phyloP scores from a whole-genome alignment of 2,113 vertebrate genomes.

The Symphodus melops region DNA sequence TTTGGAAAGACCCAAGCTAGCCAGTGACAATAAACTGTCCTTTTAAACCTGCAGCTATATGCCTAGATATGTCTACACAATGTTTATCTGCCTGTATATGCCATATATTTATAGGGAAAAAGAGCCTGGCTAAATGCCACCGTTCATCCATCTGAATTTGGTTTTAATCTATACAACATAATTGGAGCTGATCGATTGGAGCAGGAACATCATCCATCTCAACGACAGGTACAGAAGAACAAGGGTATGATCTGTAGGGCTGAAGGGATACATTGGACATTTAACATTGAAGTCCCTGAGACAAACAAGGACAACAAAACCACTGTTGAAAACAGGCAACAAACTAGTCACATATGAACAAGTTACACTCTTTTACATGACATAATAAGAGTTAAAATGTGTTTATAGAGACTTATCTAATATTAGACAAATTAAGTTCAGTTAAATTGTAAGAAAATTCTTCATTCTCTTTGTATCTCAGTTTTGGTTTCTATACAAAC shows the following conservation, averaged over 20 bases:
- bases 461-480: background rate
- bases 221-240: conserved; percentile 12
- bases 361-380: background rate
- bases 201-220: conserved; percentile 43
- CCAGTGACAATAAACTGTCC: too few relatives aligned
- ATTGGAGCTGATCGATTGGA: conserved; percentile 29
- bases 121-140: background rate
- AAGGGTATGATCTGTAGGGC: conserved; percentile 7
- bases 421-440: background rate
- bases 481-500: conserved; percentile 4
- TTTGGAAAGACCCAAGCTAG: too few relatives aligned
- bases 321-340: background rate
- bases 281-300: background rate
- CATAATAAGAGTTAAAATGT: background rate
- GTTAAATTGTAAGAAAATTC: too few relatives aligned
- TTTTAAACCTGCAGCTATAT: too few relatives aligned
- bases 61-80: too few relatives aligned
- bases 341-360: background rate
- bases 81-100: background rate
- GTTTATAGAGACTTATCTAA: background rate
- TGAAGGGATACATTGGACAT: background rate
- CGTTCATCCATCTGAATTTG: conserved; percentile 14
- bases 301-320: background rate
- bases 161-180: conserved; percentile 19
- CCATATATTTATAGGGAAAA: background rate